Percentiles rank a stretch among this genome's conserved stretches.
These are phyloP conservation scores for Neotragus moschatus DNA, from an alignment of 2,113 vertebrate genomes.

Conservation along the genomic window DNA sequence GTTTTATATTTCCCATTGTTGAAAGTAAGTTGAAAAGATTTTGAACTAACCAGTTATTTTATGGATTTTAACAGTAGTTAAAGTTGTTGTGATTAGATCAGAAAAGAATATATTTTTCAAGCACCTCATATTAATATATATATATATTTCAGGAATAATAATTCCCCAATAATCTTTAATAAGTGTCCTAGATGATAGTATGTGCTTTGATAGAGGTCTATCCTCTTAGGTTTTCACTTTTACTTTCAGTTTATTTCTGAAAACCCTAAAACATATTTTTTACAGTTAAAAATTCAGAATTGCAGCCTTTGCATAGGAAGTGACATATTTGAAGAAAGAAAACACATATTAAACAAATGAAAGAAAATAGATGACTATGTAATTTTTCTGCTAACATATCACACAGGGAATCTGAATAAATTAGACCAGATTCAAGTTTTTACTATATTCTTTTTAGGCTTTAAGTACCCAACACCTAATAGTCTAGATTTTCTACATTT, in stretches of 20 bases:
- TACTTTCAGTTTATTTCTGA: constrained; percentile 29
- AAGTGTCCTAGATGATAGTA: background rate
- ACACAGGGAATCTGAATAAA: constrained; percentile 2
- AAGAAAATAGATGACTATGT: background rate
- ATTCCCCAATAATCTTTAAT: background rate
- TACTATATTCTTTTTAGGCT: background rate
- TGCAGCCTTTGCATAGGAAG: background rate
- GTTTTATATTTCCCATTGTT: background rate
- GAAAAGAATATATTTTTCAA: background rate
- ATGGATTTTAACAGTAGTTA: background rate
- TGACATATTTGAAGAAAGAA: background rate
- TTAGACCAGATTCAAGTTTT: background rate
- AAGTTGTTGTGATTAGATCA: background rate
- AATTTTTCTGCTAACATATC: background rate
- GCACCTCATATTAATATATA: background rate
- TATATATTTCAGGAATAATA: background rate
- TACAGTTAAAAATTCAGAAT: background rate
- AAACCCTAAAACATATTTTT: background rate
- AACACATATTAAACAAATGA: background rate
- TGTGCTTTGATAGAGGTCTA: background rate
- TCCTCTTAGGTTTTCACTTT: background rate
- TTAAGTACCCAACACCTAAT: background rate
- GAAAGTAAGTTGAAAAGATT: constrained; percentile 13
- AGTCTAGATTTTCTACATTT: background rate
- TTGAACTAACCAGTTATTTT: background rate